These are phyloP conservation scores for Zeuzera pyrina DNA, from an alignment of 2,888 invertebrate genomes.

Conservation along the genomic window DNA sequence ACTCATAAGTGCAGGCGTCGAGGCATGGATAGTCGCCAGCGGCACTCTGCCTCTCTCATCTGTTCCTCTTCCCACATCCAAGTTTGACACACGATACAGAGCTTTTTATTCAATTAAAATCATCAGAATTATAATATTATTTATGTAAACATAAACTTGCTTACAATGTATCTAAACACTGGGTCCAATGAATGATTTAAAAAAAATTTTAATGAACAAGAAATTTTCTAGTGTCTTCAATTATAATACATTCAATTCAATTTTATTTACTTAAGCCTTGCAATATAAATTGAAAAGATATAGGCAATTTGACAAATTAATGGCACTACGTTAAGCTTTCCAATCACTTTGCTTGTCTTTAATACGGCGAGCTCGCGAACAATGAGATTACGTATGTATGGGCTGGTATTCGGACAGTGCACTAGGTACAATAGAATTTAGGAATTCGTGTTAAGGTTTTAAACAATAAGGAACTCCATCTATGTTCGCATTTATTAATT, in stretches of 20 bases:
- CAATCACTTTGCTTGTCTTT: slow-evolving; percentile 39
- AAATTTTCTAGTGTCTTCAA: no score
- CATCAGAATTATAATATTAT: neutral
- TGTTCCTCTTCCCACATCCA: slow-evolving; percentile 42
- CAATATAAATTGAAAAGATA: no score
- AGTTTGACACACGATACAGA: no score
- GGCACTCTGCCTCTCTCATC: slow-evolving; percentile 33
- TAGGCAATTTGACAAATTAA: no score
- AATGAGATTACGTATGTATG: slow-evolving; percentile 44
- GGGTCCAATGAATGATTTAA: no score
- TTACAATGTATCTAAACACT: no score
- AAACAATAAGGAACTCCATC: slow-evolving; percentile 36
- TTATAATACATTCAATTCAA: no score
- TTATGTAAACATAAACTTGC: no score
- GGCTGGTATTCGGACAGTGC: slow-evolving; percentile 24
- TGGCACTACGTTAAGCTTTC: slow-evolving; percentile 37
- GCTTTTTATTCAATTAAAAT: neutral
- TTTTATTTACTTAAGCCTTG: no score
- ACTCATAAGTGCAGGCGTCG: slow-evolving; percentile 33
- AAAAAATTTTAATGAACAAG: no score
- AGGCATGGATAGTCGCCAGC: slow-evolving; percentile 44
- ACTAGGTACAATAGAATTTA: slow-evolving; percentile 46
- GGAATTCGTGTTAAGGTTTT: slow-evolving; percentile 34
- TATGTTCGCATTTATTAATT: neutral
- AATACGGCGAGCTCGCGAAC: slow-evolving; percentile 29